These are phyloP conservation scores for Drosophila arizonae DNA, from an alignment of 1,140 invertebrate genomes.

Conservation along the genomic window DNA sequence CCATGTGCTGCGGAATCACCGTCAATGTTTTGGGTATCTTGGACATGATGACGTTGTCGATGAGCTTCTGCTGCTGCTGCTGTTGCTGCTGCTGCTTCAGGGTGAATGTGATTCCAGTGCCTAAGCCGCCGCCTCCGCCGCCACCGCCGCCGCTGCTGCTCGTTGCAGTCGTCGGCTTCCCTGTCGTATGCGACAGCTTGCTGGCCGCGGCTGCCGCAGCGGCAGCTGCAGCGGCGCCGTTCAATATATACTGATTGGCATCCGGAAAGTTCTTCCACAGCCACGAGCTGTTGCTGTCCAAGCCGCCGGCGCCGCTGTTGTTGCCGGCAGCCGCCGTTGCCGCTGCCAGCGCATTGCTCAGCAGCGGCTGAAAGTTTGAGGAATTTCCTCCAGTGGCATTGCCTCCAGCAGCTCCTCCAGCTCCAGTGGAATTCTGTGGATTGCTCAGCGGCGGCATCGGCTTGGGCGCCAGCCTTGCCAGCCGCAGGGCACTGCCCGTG, in stretches of 20 bases:
- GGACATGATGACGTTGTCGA: conserved; percentile 84
- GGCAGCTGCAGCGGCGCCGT: conserved; percentile 45
- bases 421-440: conserved; percentile 35
- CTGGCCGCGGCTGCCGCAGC: conserved; percentile 25
- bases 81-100: conserved; percentile 62
- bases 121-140: neutral
- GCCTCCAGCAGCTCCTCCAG: neutral
- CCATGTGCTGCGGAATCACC: conserved; percentile 86
- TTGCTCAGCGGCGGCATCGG: conserved; percentile 58
- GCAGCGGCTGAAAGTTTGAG: conserved; percentile 14
- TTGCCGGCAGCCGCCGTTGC: conserved; percentile 12
- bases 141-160: neutral
- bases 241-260: conserved; percentile 66
- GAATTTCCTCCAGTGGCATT: neutral
- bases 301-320: conserved; percentile 16
- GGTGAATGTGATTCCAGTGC: conserved; percentile 35
- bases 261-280: conserved; percentile 81
- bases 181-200: conserved; percentile 67
- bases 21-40: conserved; percentile 90
- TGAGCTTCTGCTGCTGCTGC: conserved; percentile 68
- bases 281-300: conserved; percentile 67
- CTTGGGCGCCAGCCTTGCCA: conserved; percentile 55
- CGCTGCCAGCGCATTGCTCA: conserved; percentile 23
- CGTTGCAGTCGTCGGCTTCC: conserved; percentile 63
- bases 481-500: conserved; percentile 18